phyloP scores from a whole-genome alignment of 2,113 vertebrate genomes.

The Excalfactoria chinensis region DNA sequence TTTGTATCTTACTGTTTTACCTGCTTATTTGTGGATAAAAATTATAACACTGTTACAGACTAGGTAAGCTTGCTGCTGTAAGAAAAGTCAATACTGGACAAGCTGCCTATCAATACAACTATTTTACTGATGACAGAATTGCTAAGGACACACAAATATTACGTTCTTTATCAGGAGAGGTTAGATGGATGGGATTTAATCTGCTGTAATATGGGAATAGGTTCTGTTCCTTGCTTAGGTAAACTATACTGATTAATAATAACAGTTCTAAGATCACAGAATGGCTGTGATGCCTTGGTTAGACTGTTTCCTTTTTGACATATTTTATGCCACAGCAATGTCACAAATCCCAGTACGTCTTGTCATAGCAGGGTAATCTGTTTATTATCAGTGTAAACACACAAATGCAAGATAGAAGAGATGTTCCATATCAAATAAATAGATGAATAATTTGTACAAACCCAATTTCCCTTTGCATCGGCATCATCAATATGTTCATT shows the following conservation, averaged over 20 bases:
- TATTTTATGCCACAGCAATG: background rate
- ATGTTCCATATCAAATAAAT: background rate
- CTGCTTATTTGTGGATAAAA: background rate
- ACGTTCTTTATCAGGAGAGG: background rate
- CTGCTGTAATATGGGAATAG: background rate
- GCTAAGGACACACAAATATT: background rate
- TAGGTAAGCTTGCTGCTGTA: background rate
- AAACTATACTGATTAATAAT: background rate
- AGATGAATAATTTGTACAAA: background rate
- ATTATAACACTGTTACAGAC: background rate
- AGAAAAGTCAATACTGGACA: background rate
- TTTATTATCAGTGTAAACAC: background rate
- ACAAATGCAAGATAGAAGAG: background rate
- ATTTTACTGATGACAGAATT: slow-evolving; percentile 1
- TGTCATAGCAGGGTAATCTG: background rate
- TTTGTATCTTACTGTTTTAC: background rate
- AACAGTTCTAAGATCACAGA: background rate
- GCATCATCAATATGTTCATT: background rate
- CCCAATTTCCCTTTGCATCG: background rate
- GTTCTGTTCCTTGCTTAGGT: background rate
- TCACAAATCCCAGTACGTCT: background rate
- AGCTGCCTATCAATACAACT: background rate
- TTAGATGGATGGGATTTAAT: slow-evolving; percentile 1
- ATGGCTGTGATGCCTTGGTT: background rate
- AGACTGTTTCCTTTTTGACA: background rate